Percentiles rank a stretch among this genome's conserved stretches.
Conservation (phyloP, 2,113 vertebrate genomes). For the Cyprinodon brontotheroides region DNA sequence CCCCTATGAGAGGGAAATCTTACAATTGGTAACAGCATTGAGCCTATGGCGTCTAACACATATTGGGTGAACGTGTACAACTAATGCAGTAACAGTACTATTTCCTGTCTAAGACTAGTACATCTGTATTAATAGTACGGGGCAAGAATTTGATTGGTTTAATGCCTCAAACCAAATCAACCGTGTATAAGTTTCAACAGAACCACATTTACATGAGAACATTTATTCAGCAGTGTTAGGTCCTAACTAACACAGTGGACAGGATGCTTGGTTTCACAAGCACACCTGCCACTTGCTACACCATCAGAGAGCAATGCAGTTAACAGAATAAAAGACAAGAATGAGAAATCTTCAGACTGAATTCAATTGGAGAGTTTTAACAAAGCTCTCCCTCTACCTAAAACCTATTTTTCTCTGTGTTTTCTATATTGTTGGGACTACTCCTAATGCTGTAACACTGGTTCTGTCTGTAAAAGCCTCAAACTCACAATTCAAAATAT, state of each 20-base stretch:
- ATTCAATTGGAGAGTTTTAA: conserved; percentile 11
- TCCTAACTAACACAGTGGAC: not conserved
- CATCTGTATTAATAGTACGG: not conserved
- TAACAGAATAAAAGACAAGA: conserved; percentile 8
- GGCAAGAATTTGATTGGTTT: not conserved
- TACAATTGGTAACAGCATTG: conserved; percentile 62
- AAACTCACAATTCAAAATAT: not conserved
- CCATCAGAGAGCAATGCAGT: conserved; percentile 3
- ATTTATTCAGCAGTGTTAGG: conserved; percentile 1
- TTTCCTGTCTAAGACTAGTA: not conserved
- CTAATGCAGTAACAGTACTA: not conserved
- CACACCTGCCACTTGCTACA: conserved; percentile 25
- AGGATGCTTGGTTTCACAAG: conserved; percentile 2
- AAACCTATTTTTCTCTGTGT: not conserved
- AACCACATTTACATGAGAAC: not conserved
- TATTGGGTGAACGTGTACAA: conserved; percentile 16
- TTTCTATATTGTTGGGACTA: not conserved
- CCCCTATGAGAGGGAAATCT: conserved; percentile 45
- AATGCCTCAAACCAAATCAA: not conserved
- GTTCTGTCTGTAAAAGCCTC: not conserved
- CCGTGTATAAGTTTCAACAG: conserved; percentile 1
- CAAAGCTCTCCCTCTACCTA: not conserved
- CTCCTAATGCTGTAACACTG: not conserved
- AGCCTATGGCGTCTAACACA: conserved; percentile 54
- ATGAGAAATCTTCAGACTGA: conserved; percentile 11